Conservation (phyloP, 2,888 invertebrate species). For the Volucella bombylans region DNA sequence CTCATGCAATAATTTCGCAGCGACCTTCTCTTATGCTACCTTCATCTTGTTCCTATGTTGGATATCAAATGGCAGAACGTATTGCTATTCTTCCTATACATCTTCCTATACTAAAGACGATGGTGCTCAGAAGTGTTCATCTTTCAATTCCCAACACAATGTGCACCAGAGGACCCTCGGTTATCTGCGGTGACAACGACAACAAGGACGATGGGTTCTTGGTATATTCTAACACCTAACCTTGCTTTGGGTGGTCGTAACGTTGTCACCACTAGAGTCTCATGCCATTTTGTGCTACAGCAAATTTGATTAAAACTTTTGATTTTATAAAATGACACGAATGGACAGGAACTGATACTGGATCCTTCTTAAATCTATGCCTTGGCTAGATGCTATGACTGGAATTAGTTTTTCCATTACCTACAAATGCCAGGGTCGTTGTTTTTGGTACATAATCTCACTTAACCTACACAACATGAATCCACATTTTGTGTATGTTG, state of each 20-base stretch:
- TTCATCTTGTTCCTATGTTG: neutral
- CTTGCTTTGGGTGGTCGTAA: slow-evolving; percentile 16
- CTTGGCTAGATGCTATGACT: slow-evolving; percentile 48
- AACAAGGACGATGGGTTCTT: slow-evolving; percentile 34
- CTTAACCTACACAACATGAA: neutral
- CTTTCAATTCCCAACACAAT: slow-evolving; percentile 47
- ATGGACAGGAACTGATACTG: slow-evolving; percentile 53
- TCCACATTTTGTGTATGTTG: slow-evolving; percentile 19
- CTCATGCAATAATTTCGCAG: slow-evolving; percentile 22
- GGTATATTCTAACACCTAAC: slow-evolving; percentile 6
- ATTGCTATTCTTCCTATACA: slow-evolving; percentile 6
- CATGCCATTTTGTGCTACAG: slow-evolving; percentile 65
- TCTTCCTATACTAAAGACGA: slow-evolving; percentile 10
- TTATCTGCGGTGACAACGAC: slow-evolving; percentile 5
- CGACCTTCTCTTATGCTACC: neutral
- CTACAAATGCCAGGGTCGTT: neutral
- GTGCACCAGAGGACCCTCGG: slow-evolving; percentile 38
- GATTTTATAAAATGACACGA: slow-evolving; percentile 69
- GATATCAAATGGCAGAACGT: slow-evolving; percentile 18
- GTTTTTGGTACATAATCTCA: neutral
- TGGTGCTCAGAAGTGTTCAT: slow-evolving; percentile 38
- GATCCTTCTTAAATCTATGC: slow-evolving; percentile 11
- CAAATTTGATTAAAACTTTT: slow-evolving; percentile 71
- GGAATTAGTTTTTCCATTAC: slow-evolving; percentile 52
- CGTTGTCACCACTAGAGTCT: slow-evolving; percentile 36